These are phyloP conservation scores for Oryzaephilus surinamensis DNA, from an alignment of 1,140 invertebrate species.

Conservation along the genomic window DNA sequence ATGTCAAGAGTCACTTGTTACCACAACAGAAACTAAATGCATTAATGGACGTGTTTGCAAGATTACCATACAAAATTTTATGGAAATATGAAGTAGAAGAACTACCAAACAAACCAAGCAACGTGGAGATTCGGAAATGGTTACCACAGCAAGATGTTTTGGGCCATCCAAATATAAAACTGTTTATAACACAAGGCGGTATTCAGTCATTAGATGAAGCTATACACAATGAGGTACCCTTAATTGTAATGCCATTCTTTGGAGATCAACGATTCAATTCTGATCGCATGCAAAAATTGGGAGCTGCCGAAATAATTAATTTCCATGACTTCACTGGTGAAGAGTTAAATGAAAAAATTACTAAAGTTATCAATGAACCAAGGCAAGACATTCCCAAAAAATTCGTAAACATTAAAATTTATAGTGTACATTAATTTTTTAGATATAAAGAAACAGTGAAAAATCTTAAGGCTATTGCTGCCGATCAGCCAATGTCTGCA, in stretches of 20 bases:
- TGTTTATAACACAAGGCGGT: slow-evolving; percentile 45
- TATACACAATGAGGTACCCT: slow-evolving; percentile 39
- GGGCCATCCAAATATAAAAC: slow-evolving; percentile 41
- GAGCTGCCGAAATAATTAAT: slow-evolving; percentile 22
- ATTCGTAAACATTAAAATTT: too few species aligned
- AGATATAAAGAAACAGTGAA: slow-evolving; percentile 34
- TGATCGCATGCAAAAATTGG: slow-evolving; percentile 16
- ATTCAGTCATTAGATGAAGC: slow-evolving; percentile 42
- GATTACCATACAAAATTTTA: slow-evolving; percentile 42
- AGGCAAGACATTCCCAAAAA: slow-evolving; percentile 12
- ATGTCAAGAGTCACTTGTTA: slow-evolving; percentile 44
- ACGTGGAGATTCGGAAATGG: slow-evolving; percentile 55
- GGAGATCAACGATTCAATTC: slow-evolving; percentile 32
- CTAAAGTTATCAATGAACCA: slow-evolving; percentile 15
- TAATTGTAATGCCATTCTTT: slow-evolving; percentile 38
- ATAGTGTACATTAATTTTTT: slow-evolving; percentile 12
- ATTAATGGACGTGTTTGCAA: slow-evolving; percentile 40
- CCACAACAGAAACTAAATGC: slow-evolving; percentile 37
- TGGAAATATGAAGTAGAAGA: slow-evolving; percentile 45
- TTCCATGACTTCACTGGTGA: slow-evolving; percentile 13
- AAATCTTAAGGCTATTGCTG: slow-evolving; percentile 25
- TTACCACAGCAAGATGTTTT: slow-evolving; percentile 59
- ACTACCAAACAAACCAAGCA: slow-evolving; percentile 42
- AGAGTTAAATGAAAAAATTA: slow-evolving; percentile 18
- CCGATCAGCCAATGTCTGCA: slow-evolving; percentile 35